These are phyloP conservation scores for Enteromius unitaeniatus DNA, from an alignment of 2,797 vertebrate genomes.

Conservation along the genomic window DNA sequence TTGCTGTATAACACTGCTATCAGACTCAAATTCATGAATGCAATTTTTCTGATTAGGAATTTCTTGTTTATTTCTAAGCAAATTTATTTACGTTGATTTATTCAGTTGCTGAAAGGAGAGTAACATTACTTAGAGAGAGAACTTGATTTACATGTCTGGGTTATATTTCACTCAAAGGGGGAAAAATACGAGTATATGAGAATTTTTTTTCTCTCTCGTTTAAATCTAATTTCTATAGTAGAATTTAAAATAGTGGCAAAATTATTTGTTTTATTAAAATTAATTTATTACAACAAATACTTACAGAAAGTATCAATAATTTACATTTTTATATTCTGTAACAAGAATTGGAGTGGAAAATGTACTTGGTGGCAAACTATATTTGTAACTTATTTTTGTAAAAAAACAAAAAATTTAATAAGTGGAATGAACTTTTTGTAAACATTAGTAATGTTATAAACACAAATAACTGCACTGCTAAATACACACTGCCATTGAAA, in stretches of 20 bases:
- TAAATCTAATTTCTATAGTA: background rate
- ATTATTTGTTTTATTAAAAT: background rate
- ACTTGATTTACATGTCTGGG: background rate
- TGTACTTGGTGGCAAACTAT: background rate
- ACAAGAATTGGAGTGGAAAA: background rate
- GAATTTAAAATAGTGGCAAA: background rate
- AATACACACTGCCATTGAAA: background rate
- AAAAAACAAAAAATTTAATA: too few relatives aligned
- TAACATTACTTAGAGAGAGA: background rate
- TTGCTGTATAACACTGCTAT: background rate
- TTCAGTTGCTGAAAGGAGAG: constrained; percentile 17
- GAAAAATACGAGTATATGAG: too few relatives aligned
- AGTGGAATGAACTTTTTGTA: background rate
- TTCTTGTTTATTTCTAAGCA: background rate
- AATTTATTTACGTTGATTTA: background rate
- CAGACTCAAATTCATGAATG: background rate
- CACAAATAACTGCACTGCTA: background rate
- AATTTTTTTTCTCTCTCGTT: too few relatives aligned
- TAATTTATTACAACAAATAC: background rate
- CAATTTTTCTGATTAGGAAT: background rate
- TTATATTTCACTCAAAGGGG: background rate
- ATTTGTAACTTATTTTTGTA: background rate
- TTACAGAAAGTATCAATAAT: background rate
- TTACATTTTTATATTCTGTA: background rate
- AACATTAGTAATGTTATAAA: background rate